Base-by-base conservation (phyloP, 2,888 invertebrate species). In the Frankliniella intonsa region DNA sequence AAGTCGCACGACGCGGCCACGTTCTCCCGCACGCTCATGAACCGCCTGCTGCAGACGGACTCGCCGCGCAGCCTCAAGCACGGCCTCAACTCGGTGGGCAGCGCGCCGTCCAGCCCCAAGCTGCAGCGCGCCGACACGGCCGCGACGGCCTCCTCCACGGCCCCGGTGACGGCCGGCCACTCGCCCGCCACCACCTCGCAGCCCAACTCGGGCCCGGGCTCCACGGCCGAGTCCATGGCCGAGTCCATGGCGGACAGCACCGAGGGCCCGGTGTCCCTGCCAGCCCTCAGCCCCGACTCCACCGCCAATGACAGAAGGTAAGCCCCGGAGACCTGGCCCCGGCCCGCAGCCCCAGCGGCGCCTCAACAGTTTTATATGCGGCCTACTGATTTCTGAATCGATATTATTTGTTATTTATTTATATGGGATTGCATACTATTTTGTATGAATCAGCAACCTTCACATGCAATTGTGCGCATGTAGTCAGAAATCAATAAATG, bases 1-100 rank as follows among this genome's bases (percentile, higher is more conserved):
- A 76, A 76, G 69, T 76, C 69, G 69, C 69, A 76, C 69, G 69
- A 76, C 17, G 90, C 89, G 85, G 91, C 91, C 86, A 90, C 92
- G 83, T 92, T 93, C 86, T 92, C 93, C 51, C 90, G 92, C 86
- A 91, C 92, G 80, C 90, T 93, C 85, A 92, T 93, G 90, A 91
- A 91, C 85, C 89, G 91, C 84, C 90, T 92, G 80, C 89, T 92
- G 86, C 90, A 91, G 81, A 90, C 92, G 85, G 91, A 92, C 85
- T 89, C 89, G 82, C 84, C 86, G 83, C 69, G 62, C 14, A 62
- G 62, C 62, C 62, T 38, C 38, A 38, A 55, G 55, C 55, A 19
- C 55, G 14, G 17, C 14, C 55, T 76, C 69, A 85, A 85, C 84
- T 88, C 89, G 83, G 88, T 88, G 81, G 87, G 90, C 85, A 88